Evolutionary conservation across 2,888 invertebrate genomes (phyloP), one percentile per base, ranked within the genome.

Genomic region (Cremastobaeus sp.): DNA sequence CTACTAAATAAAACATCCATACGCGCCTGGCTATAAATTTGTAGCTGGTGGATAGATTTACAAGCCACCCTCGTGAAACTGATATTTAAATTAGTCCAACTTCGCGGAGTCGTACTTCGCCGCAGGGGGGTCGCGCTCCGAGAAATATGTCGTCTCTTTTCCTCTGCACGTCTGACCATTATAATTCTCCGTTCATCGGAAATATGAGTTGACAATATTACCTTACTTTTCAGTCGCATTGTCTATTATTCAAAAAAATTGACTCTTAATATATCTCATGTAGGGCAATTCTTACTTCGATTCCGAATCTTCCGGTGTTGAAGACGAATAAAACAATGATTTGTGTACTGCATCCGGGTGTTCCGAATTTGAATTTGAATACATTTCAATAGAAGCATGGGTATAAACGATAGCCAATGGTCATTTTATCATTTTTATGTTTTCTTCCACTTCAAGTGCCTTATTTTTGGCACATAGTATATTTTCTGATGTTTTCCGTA

Each of bases 11-110:
- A 87, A 87, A 87, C 84, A 86, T 84, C 84, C 83, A 84, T 84
- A 83, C 83, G 82, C 84, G 80, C 79, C 81, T 80, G 76, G 81
- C 83, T 83, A 86, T 87, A 86, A 87, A 86, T 86, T 85, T 85
- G 79, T 82, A 80, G 77, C 79, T 81, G 79, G 81, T 84, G 81
- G 86, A 87, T 87, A 86, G 87, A 87, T 87, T 87, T 87, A 87
- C 86, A 86, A 85, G 85, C 82, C 83, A 80, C 83, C 83, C 82
- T 82, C 78, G 81, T 83, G 82, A 83, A 86, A 84, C 84, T 84
- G 86, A 87, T 87, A 87, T 87, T 87, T 86, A 87, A 87, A 87
- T 87, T 87, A 87, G 87, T 85, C 82, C 82, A 84, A 85, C 82
- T 85, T 83, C 79, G 74, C 74, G 76, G 78, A 82, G 82, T 83